Base-by-base conservation (phyloP, 2,113 vertebrate genomes). In the Microtus richardsoni region DNA sequence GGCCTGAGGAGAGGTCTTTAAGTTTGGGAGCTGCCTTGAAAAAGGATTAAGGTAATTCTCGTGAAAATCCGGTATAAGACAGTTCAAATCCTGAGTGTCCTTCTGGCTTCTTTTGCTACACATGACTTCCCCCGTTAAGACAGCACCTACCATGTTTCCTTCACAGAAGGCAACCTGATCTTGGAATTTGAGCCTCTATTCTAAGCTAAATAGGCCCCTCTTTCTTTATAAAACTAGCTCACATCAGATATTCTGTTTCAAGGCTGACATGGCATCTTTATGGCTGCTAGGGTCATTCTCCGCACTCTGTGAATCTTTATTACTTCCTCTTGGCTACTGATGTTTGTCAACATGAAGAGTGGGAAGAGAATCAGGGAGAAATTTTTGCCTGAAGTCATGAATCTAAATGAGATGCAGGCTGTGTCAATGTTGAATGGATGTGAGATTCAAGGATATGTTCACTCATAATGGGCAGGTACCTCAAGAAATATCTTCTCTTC, bases 361-460 rank as follows among this genome's bases (percentile, higher is more conserved):
- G 36, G 88, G 16, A 28, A 44, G 44, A n/a, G 33, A 64, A 71
- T 24, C 49, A n/a, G 54, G 54, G 0, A 79, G 60, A 19, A 87
- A 66, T 91, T 44, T 47, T 75, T 41, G 54, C 54, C 2, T 39
- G 21, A 41, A 66, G 13, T 33, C 62, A 39, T 58, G 12, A 28
- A 47, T 54, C 47, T 12, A 36, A 33, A 64, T 5, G 64, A 89
- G 44, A 70, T 22, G 30, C 30, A 70, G 58, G 16, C 5, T 1
- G 0, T 6, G 6, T 4, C 17, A 28, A 28, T 44, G 2, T 0
- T 26, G 39, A 66, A 54, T 58, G 33, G 39, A 2, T 11, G 0
- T 10, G 94, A 77, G 39, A 82, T 44, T 6, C 9, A 36, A 74
- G 77, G 60, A 3, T 0, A 1, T 74, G 44, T 22, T 28, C 10